Base-by-base conservation (phyloP, 2,113 vertebrate genomes). In the Gallinago paraguaiae region DNA sequence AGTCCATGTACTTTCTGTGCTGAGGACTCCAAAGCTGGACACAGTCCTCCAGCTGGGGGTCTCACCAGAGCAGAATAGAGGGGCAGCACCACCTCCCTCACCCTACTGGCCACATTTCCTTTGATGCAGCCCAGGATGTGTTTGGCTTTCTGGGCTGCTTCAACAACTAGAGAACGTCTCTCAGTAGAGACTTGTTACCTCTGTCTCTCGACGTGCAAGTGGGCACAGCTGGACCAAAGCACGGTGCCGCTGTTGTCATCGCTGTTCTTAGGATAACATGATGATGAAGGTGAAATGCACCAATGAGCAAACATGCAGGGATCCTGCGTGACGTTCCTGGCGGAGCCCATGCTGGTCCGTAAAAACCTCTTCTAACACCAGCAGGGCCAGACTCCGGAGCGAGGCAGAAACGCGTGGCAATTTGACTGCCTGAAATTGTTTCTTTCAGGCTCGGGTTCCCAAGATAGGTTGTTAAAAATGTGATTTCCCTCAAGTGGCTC, bases 221-320 rank as follows among this genome's bases (percentile, higher is more conserved):
- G 28, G n/a, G 35, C 57, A 57, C 31, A 69, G 59, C 59, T 12
- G 46, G 43, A 54, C 15, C 37, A 35, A 45, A 78, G 72, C 69
- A 51, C 0, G 1, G 31, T 90, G 33, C 10, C 33, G 59, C 43
- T 20, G 65, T 1, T 0, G 8, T 23, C 1, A 25, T 25, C 11
- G 7, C 53, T 6, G 1, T 25, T 60, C 23, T n/a, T 31, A 22
- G 53, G 64, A 13, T 46, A 83, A 69, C 1, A 0, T 6, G 1
- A n/a, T 43, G 45, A 16, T 0, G 0, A 27, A 48, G 1, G 3
- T 19, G 31, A 12, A 24, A 23, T 3, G 6, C 2, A 5, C 57
- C 31, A 61, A 19, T 6, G 17, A 9, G 43, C 28, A 25, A 43
- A 50, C 0, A 1, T 2, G 8, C 53, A 30, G 50, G 6, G 19